Evolutionary conservation across 1,140 invertebrate genomes (phyloP), one percentile per base, ranked within the genome.

Genomic region (Diprion similis): DNA sequence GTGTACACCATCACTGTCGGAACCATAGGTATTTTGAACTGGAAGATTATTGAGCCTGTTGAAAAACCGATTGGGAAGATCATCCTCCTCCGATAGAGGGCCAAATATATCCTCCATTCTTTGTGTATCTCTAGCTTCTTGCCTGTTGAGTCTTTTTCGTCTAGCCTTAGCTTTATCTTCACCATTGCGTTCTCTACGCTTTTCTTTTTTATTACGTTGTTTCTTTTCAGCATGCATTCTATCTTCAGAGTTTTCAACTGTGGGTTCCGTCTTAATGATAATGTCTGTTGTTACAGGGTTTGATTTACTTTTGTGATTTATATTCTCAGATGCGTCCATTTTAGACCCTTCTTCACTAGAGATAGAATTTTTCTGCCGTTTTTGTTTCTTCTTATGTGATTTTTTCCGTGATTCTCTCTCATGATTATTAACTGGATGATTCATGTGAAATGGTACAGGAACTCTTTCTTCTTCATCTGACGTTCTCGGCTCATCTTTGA

Each of bases 41-140:
- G 79, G 74, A 10, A 82, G 79, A 66, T 78, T 84, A 17, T 72
- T 75, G 37, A 82, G 74, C 19, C 80, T 82, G 48, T 86, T 85
- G 72, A 82, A 87, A 68, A 84, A 86, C 0, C 80, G 82, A 18
- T 85, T 83, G 7, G 80, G 78, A 1, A 81, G 81, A 47, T 87
- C 86, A 7, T 85, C 89, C 74, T 96, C 93, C 81, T 96, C 95
- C 0, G 95, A 95, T 46, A 96, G 88, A 1, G 95, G 93, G 6
- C 95, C 95, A 85, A 96, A 96, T 72, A 96, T 96, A 78, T 95
- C 94, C 85, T 96, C 94, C 93, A 96, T 95, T 81, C 94, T 92
- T 65, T 94, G 87, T 19, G 83, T 87, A 46, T 87, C 87, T 13
- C 86, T 81, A 0, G 81, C 83, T 37, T 88, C 87, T 66, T 88